Evolutionary conservation across 2,888 invertebrate species (phyloP).

Genomic region (Ophraella communa): DNA sequence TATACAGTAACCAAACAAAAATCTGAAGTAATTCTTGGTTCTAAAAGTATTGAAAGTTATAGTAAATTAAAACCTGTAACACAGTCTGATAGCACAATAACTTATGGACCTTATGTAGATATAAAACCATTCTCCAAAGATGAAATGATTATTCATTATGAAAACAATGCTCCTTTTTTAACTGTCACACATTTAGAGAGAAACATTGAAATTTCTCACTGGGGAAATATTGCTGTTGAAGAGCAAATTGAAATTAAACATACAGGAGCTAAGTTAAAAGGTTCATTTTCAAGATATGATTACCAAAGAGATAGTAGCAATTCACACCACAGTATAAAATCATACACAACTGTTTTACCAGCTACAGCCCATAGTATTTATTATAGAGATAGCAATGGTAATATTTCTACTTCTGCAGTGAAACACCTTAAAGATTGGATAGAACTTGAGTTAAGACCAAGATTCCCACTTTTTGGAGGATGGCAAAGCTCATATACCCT

Average conservation of each 20-base stretch:
- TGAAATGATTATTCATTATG: slow-evolving; percentile 85
- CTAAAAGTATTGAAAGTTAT: slow-evolving; percentile 81
- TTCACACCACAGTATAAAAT: slow-evolving; percentile 87
- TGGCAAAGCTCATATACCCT: slow-evolving; percentile 98
- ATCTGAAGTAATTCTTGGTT: slow-evolving; percentile 72
- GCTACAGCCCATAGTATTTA: slow-evolving; percentile 95
- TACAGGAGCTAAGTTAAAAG: slow-evolving; percentile 91
- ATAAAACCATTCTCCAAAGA: slow-evolving; percentile 66
- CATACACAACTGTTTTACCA: slow-evolving; percentile 85
- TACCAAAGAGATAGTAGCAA: slow-evolving; percentile 92
- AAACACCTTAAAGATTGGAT: slow-evolving; percentile 88
- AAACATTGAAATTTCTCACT: slow-evolving; percentile 94
- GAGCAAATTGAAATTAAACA: slow-evolving; percentile 92
- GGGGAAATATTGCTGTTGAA: slow-evolving; percentile 98
- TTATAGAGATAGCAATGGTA: slow-evolving; percentile 97
- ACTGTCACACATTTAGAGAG: slow-evolving; percentile 82
- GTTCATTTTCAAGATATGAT: slow-evolving; percentile 96
- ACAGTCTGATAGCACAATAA: slow-evolving; percentile 80
- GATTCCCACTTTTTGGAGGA: slow-evolving; percentile 98
- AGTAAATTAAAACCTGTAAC: slow-evolving; percentile 82
- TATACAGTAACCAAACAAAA: slow-evolving; percentile 83
- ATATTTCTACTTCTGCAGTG: slow-evolving; percentile 97
- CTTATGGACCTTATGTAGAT: slow-evolving; percentile 88
- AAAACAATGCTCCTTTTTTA: slow-evolving; percentile 95
- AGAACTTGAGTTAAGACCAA: slow-evolving; percentile 92